These are phyloP conservation scores for Callipepla californica DNA, from an alignment of 2,113 vertebrate species.

Conservation along the genomic window DNA sequence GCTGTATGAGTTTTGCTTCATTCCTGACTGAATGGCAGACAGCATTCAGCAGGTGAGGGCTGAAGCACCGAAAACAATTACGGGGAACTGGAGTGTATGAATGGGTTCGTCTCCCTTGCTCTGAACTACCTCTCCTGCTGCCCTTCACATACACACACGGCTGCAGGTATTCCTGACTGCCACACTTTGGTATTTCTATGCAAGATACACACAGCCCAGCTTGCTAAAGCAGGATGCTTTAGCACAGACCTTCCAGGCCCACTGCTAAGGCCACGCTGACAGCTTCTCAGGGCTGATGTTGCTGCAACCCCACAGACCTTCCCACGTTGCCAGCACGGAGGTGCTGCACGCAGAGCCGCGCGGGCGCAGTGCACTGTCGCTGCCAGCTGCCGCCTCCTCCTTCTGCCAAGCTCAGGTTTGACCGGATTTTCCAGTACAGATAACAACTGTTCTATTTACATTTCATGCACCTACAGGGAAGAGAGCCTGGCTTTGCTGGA, in stretches of 20 bases:
- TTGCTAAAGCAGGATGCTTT: not conserved
- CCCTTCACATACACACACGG: not conserved
- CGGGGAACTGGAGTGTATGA: not conserved
- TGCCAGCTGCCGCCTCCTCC: slow-evolving; percentile 6
- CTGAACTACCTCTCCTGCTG: not conserved
- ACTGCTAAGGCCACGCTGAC: not conserved
- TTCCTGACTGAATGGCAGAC: slow-evolving; percentile 1
- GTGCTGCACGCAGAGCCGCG: not conserved
- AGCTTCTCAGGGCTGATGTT: not conserved
- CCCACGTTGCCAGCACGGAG: not conserved
- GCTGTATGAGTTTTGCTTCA: not conserved
- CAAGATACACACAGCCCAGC: not conserved
- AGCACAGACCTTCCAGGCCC: not conserved
- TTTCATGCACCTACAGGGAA: slow-evolving; percentile 26
- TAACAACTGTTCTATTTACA: slow-evolving; percentile 43
- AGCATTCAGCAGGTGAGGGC: not conserved
- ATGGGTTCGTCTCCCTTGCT: not conserved
- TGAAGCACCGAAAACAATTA: not conserved
- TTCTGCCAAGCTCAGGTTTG: slow-evolving; percentile 12
- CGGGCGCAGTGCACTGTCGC: rapidly evolving
- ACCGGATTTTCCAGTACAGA: slow-evolving; percentile 38
- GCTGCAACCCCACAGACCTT: not conserved
- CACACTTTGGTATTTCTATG: rapidly evolving
- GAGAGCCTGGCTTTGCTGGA: not conserved
- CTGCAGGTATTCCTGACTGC: not conserved